Percentiles rank a stretch among this genome's conserved stretches.
phyloP scores from a whole-genome alignment of 2,797 vertebrate species.

The Mallotus villosus region DNA sequence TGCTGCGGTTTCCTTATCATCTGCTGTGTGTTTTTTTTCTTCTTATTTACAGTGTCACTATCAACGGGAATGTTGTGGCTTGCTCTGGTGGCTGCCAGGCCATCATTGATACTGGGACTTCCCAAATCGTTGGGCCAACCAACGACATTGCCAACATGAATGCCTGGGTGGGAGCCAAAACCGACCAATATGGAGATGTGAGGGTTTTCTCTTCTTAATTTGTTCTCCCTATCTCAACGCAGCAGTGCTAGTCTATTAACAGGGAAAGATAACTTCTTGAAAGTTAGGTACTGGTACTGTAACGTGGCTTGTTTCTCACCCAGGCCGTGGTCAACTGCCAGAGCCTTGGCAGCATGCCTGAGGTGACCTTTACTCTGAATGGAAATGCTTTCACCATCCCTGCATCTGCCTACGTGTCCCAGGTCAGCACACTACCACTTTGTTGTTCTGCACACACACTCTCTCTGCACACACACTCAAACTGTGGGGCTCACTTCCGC shows the following conservation, averaged over 20 bases:
- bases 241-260: constrained; percentile 40
- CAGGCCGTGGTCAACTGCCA: constrained; percentile 60
- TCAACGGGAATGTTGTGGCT: constrained; percentile 62
- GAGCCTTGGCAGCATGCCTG: constrained; percentile 55
- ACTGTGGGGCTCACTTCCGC: background rate
- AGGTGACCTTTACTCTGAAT: constrained; percentile 63
- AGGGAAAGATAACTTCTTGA: constrained; percentile 3
- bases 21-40: too few species aligned
- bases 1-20: too few species aligned
- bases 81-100: constrained; percentile 69
- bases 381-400: constrained; percentile 51
- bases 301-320: constrained; percentile 13
- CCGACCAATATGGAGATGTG: constrained; percentile 57
- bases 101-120: constrained; percentile 71
- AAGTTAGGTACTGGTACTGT: too few species aligned
- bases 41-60: constrained; percentile 42
- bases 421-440: constrained; percentile 43
- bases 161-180: constrained; percentile 53
- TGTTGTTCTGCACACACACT: background rate
- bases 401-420: constrained; percentile 54
- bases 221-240: background rate
- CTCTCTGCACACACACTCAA: background rate
- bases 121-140: constrained; percentile 65
- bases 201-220: constrained; percentile 35
- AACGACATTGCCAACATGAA: constrained; percentile 63